Conservation (phyloP, 1,140 invertebrate species). For the Drosophila setifemur region DNA sequence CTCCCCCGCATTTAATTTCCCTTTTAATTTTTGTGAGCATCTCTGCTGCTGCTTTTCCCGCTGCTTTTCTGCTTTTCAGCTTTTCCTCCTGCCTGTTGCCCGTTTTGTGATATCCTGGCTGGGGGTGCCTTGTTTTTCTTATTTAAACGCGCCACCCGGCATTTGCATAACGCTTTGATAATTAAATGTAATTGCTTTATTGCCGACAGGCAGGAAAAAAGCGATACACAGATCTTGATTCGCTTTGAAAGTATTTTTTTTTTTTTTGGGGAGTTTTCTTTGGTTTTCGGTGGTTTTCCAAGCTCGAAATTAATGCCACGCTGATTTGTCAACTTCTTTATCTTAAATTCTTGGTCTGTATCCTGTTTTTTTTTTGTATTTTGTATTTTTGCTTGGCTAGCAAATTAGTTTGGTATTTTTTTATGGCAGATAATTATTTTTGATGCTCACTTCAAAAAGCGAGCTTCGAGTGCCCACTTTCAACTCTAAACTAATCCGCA, state of each 20-base stretch:
- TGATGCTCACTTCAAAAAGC: slow-evolving; percentile 1
- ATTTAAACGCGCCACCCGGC: slow-evolving; percentile 6
- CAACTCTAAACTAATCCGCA: slow-evolving; percentile 11
- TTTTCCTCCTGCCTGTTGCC: background rate
- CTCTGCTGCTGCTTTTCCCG: background rate
- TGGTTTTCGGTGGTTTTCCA: too few species aligned
- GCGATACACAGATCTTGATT: slow-evolving; percentile 16
- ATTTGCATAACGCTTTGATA: slow-evolving; percentile 61
- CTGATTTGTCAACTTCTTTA: slow-evolving; percentile 23
- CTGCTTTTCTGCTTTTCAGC: background rate
- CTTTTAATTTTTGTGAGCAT: slow-evolving; percentile 22
- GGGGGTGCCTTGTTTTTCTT: slow-evolving; percentile 3
- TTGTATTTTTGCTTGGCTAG: background rate
- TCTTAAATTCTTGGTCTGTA: too few species aligned
- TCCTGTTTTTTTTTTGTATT: background rate
- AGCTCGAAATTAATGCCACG: slow-evolving; percentile 9
- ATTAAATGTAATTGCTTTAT: slow-evolving; percentile 62
- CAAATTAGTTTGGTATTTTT: background rate
- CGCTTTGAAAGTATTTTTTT: background rate
- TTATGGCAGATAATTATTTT: slow-evolving; percentile 1
- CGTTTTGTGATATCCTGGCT: background rate
- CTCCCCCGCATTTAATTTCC: slow-evolving; percentile 33
- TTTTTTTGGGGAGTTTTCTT: background rate
- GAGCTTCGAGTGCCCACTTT: background rate
- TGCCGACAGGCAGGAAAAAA: slow-evolving; percentile 17